Evolutionary conservation across 2,797 vertebrate species (phyloP).

Genomic region (Salarias fasciatus): DNA sequence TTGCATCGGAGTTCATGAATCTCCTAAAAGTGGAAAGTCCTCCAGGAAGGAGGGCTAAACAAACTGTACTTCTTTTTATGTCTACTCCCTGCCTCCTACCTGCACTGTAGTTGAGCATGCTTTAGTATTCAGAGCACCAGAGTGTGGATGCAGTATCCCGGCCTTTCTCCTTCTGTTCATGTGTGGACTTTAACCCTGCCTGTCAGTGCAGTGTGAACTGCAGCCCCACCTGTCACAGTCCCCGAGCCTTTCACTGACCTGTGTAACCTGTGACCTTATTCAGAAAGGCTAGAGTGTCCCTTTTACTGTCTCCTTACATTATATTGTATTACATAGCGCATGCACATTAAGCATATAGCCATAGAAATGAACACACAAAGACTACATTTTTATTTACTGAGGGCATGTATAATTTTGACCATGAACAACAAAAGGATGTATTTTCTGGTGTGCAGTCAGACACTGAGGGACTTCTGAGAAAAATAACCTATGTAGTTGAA

Average conservation of each 20-base stretch:
- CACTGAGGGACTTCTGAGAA: slow-evolving; percentile 5
- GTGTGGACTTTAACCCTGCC: slow-evolving; percentile 51
- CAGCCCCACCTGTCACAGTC: slow-evolving; percentile 46
- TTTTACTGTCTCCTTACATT: background rate
- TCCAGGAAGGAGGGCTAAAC: slow-evolving; percentile 15
- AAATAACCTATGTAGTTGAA: slow-evolving; percentile 45
- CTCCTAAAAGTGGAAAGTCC: slow-evolving; percentile 33
- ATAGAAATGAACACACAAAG: slow-evolving; percentile 1
- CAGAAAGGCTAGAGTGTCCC: slow-evolving; percentile 20
- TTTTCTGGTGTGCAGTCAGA: slow-evolving; percentile 4
- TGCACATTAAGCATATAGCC: background rate
- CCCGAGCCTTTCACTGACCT: slow-evolving; percentile 33
- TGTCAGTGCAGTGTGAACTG: slow-evolving; percentile 57
- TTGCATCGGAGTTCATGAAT: slow-evolving; percentile 30
- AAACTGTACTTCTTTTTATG: slow-evolving; percentile 20
- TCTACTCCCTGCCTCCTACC: slow-evolving; percentile 41
- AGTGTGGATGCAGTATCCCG: slow-evolving; percentile 58
- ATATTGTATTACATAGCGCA: slow-evolving; percentile 1
- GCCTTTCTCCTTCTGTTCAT: slow-evolving; percentile 42
- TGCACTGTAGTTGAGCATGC: slow-evolving; percentile 64
- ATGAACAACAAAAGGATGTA: slow-evolving; percentile 17
- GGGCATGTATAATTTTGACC: slow-evolving; percentile 26
- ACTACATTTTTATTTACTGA: background rate
- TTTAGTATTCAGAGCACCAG: slow-evolving; percentile 46
- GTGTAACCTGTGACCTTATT: slow-evolving; percentile 34